Evolutionary conservation across 2,113 vertebrate genomes (phyloP).

Genomic region (Stigmatopora nigra): DNA sequence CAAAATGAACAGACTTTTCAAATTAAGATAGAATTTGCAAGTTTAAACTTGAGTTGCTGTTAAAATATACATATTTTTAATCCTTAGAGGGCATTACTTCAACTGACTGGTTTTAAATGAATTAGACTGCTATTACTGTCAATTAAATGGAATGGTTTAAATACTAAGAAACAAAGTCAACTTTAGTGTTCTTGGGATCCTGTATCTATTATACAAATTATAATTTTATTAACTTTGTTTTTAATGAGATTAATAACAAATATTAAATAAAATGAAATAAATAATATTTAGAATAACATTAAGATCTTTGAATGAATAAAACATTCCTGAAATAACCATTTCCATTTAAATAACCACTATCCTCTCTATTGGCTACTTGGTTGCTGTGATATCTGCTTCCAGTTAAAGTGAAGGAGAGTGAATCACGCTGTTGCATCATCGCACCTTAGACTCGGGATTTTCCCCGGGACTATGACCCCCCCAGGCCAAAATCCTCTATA

Average conservation of each 20-base stretch:
- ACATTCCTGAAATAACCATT: background rate
- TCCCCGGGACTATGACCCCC: slow-evolving; percentile 25
- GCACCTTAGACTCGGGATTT: slow-evolving; percentile 23
- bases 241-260: background rate
- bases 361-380: slow-evolving; percentile 39
- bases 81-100: no score
- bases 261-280: background rate
- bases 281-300: no score
- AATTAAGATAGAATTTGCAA: no score
- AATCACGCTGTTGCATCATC: slow-evolving; percentile 45
- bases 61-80: no score
- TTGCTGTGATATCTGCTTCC: slow-evolving; percentile 34
- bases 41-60: no score
- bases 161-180: no score
- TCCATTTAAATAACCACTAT: background rate
- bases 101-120: no score
- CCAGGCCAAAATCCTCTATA: slow-evolving; percentile 27
- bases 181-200: no score
- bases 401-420: slow-evolving; percentile 31
- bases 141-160: no score
- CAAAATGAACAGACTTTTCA: background rate
- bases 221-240: no score
- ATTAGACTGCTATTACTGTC: no score
- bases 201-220: no score
- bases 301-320: background rate